Percentiles rank a stretch among this genome's conserved stretches.
These are phyloP conservation scores for Astyanax mexicanus DNA, from an alignment of 2,797 vertebrate species.

Conservation along the genomic window DNA sequence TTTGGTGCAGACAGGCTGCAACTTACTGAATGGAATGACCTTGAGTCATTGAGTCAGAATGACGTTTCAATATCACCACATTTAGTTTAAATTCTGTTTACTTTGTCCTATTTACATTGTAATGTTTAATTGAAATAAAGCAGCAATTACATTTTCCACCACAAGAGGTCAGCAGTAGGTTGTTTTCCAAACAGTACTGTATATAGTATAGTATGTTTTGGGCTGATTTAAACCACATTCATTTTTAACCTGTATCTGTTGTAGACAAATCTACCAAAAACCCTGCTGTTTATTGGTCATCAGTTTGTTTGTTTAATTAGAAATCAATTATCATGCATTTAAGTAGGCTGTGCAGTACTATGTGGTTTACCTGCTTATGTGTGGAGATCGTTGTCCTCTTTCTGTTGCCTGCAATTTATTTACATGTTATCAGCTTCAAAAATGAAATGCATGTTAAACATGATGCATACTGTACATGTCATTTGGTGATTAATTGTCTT, in stretches of 20 bases:
- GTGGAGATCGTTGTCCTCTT: background rate
- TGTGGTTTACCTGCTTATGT: background rate
- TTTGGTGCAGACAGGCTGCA: too few relatives aligned
- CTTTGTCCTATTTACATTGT: too few relatives aligned
- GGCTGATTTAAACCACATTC: background rate
- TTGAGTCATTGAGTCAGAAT: too few relatives aligned
- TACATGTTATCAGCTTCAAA: background rate
- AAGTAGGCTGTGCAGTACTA: background rate
- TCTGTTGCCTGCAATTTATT: background rate
- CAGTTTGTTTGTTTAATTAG: background rate
- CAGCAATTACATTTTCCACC: slow-evolving; percentile 39
- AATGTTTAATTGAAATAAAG: too few relatives aligned
- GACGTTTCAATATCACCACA: too few relatives aligned
- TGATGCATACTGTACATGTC: background rate
- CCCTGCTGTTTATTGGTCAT: background rate
- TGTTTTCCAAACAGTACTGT: background rate
- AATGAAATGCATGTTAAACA: background rate
- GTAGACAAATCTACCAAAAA: background rate
- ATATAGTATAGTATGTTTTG: background rate
- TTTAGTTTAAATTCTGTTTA: too few relatives aligned
- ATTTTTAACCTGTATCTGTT: background rate
- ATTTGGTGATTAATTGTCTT: slow-evolving; percentile 8
- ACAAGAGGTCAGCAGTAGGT: slow-evolving; percentile 75
- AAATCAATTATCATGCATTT: background rate
- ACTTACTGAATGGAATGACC: too few relatives aligned